These are phyloP conservation scores for Antheraea pernyi DNA, from an alignment of 1,140 invertebrate genomes.

Conservation along the genomic window DNA sequence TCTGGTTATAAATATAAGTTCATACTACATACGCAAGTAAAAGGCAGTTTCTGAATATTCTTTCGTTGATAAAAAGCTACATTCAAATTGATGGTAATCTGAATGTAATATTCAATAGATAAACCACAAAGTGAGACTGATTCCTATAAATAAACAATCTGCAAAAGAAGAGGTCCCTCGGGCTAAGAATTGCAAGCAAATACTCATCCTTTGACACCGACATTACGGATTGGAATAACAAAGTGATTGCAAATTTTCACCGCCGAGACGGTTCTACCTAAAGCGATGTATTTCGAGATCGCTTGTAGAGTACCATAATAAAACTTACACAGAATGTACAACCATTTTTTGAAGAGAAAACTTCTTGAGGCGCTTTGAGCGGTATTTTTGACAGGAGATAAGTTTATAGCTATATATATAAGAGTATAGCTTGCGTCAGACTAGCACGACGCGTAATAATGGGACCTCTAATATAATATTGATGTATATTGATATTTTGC, in stretches of 20 bases:
- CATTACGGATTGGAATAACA: conserved; percentile 22
- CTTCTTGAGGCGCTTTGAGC: too few relatives aligned
- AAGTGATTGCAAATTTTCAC: conserved; percentile 23
- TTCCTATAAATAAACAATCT: neutral
- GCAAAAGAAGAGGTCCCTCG: neutral
- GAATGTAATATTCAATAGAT: neutral
- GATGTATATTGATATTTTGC: too few relatives aligned
- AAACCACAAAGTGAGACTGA: neutral
- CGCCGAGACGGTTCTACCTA: neutral
- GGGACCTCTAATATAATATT: too few relatives aligned
- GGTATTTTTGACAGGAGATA: too few relatives aligned
- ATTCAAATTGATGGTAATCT: too few relatives aligned
- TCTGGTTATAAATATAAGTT: too few relatives aligned
- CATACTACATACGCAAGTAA: too few relatives aligned
- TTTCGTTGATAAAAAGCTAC: too few relatives aligned
- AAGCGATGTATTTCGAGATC: neutral
- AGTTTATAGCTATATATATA: too few relatives aligned
- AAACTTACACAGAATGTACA: neutral
- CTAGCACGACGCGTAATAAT: too few relatives aligned
- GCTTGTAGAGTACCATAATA: neutral
- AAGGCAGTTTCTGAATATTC: too few relatives aligned
- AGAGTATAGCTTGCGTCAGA: too few relatives aligned
- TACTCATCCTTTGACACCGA: conserved; percentile 20
- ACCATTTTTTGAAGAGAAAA: neutral
- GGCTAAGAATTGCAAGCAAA: conserved; percentile 13